Conservation (phyloP, 2,888 invertebrate species). For the Caenorhabditis sulstoni region DNA sequence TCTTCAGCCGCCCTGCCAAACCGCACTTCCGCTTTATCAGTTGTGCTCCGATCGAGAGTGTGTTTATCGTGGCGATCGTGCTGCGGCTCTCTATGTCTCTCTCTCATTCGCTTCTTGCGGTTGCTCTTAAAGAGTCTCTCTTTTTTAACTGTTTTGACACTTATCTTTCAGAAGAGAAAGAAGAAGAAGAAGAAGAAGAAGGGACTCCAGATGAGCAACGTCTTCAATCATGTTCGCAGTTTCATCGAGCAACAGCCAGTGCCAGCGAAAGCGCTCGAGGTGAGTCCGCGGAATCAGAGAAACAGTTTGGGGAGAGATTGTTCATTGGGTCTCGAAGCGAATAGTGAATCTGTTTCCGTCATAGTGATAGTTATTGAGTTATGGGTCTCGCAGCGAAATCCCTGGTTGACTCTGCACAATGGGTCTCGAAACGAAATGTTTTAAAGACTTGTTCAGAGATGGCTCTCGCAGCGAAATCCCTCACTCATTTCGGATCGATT, state of each 20-base stretch:
- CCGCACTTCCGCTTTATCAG: conserved; percentile 56
- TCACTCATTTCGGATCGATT: too few relatives aligned
- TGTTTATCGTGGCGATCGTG: conserved; percentile 32
- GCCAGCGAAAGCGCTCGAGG: conserved; percentile 46
- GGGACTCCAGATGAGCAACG: conserved; percentile 44
- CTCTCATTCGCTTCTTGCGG: conserved; percentile 34
- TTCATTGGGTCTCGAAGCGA: too few relatives aligned
- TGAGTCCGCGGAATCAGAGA: background rate
- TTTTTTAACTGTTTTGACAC: conserved; percentile 25
- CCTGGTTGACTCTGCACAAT: too few relatives aligned
- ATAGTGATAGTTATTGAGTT: too few relatives aligned
- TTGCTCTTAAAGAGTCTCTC: conserved; percentile 17
- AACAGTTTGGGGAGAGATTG: background rate
- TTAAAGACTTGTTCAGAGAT: too few relatives aligned
- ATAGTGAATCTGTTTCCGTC: too few relatives aligned
- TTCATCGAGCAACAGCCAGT: conserved; percentile 54
- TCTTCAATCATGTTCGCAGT: conserved; percentile 50
- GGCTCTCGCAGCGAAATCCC: too few relatives aligned
- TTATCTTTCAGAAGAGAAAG: too few relatives aligned
- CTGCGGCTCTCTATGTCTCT: too few relatives aligned
- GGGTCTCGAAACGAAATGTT: too few relatives aligned
- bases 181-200: too few relatives aligned
- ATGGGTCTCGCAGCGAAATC: too few relatives aligned
- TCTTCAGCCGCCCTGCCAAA: conserved; percentile 12
- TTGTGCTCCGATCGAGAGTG: conserved; percentile 9